Conservation (phyloP, 2,113 vertebrate genomes). For the Nyctereutes procyonoides region DNA sequence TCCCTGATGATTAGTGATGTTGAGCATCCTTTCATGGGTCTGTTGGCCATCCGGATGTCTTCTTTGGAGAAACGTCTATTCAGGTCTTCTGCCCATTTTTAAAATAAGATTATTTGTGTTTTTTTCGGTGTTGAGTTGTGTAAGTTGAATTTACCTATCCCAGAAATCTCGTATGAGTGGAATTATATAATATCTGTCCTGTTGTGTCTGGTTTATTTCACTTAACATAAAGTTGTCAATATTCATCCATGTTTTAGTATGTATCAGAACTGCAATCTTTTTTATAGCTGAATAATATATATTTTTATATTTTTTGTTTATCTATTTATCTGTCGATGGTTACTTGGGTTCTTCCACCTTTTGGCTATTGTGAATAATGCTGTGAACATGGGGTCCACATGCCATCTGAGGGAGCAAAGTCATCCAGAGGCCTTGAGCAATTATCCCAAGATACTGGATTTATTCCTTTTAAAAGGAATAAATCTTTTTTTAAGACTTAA, state of each 20-base stretch:
- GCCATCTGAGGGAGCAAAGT: background rate
- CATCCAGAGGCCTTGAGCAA: background rate
- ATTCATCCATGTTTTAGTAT: background rate
- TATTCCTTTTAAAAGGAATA: background rate
- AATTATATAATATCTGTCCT: background rate
- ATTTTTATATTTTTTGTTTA: background rate
- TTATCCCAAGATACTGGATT: background rate
- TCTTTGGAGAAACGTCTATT: background rate
- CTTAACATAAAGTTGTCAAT: background rate
- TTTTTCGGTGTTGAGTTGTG: background rate
- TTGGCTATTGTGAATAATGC: background rate
- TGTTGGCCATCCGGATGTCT: background rate
- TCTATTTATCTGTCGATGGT: background rate
- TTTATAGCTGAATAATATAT: background rate
- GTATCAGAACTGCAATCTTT: background rate
- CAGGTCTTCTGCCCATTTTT: background rate
- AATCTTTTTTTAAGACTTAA: background rate
- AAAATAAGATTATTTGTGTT: background rate
- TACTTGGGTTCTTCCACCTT: background rate
- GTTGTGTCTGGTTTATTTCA: background rate
- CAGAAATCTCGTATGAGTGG: background rate
- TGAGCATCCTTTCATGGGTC: background rate
- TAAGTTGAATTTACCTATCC: background rate
- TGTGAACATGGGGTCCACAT: background rate
- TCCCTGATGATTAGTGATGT: background rate